A percentile compares a stretch with the other conserved stretches of the same genome.
phyloP scores from a whole-genome alignment of 2,888 invertebrate species.

The Hyalella azteca region DNA sequence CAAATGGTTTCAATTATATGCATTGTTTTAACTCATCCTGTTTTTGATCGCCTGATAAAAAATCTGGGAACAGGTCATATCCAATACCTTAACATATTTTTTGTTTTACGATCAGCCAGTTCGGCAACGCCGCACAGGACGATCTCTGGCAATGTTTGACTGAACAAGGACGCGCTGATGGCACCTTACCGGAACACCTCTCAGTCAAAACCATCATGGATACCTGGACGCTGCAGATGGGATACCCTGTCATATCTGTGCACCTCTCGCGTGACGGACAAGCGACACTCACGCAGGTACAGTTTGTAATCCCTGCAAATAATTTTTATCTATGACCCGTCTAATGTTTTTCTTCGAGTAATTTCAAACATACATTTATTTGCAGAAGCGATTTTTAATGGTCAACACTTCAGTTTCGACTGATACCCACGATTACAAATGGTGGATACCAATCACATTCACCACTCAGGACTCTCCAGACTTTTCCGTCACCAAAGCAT shows the following conservation, averaged over 20 bases:
- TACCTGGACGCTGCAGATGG: conserved; percentile 81
- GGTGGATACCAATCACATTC: conserved; percentile 72
- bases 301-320: background rate
- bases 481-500: conserved; percentile 67
- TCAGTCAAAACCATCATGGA: conserved; percentile 77
- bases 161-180: conserved; percentile 71
- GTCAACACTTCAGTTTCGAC: conserved; percentile 62
- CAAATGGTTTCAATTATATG: too few relatives aligned
- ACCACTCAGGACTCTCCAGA: conserved; percentile 66
- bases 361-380: background rate
- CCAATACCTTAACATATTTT: too few relatives aligned
- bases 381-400: conserved; percentile 72
- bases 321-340: background rate
- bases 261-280: conserved; percentile 69
- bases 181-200: conserved; percentile 68
- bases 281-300: conserved; percentile 3
- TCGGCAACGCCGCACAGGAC: conserved; percentile 76
- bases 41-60: too few relatives aligned
- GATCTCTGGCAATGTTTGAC: conserved; percentile 80
- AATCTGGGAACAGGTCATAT: too few relatives aligned
- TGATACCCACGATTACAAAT: conserved; percentile 61
- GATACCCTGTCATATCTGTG: conserved; percentile 77
- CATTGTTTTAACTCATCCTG: too few relatives aligned
- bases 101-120: conserved; percentile 67
- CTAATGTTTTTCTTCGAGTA: background rate